phyloP scores from a whole-genome alignment of 2,113 vertebrate genomes.

The Boleophthalmus pectinirostris region DNA sequence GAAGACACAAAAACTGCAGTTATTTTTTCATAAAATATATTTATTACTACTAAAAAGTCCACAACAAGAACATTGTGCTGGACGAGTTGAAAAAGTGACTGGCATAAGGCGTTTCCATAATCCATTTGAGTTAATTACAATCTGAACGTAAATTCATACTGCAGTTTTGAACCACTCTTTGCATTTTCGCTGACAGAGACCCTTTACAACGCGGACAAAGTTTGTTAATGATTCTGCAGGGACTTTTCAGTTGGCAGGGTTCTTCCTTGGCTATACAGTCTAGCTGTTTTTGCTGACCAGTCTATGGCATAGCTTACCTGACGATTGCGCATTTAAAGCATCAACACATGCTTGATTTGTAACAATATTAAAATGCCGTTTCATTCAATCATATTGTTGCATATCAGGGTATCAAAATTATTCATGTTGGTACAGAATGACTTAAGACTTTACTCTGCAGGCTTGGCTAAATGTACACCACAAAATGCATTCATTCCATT shows the following conservation, averaged over 20 bases:
- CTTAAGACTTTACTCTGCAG: slow-evolving; percentile 40
- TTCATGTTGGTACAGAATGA: slow-evolving; percentile 27
- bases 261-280: slow-evolving; percentile 28
- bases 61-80: slow-evolving; percentile 43
- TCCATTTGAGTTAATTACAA: slow-evolving; percentile 36
- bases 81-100: slow-evolving; percentile 33
- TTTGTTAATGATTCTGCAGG: slow-evolving; percentile 14
- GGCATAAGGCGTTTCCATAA: slow-evolving; percentile 42
- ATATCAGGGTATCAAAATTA: slow-evolving; percentile 17
- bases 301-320: neutral
- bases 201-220: neutral
- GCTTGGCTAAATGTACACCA: slow-evolving; percentile 1
- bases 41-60: slow-evolving; percentile 72
- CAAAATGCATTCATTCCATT: neutral
- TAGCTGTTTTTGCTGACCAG: slow-evolving; percentile 30
- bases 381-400: slow-evolving; percentile 3
- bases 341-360: slow-evolving; percentile 34
- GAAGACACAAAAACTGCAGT: slow-evolving; percentile 15
- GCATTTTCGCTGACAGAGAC: slow-evolving; percentile 8
- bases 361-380: slow-evolving; percentile 8
- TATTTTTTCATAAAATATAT: slow-evolving; percentile 72
- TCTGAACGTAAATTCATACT: slow-evolving; percentile 32
- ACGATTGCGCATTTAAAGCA: slow-evolving; percentile 42
- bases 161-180: slow-evolving; percentile 2
- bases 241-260: slow-evolving; percentile 42